Evolutionary conservation across 2,113 vertebrate species (phyloP), one percentile per base, ranked within the genome.

Genomic region (Opisthocomus hoazin): DNA sequence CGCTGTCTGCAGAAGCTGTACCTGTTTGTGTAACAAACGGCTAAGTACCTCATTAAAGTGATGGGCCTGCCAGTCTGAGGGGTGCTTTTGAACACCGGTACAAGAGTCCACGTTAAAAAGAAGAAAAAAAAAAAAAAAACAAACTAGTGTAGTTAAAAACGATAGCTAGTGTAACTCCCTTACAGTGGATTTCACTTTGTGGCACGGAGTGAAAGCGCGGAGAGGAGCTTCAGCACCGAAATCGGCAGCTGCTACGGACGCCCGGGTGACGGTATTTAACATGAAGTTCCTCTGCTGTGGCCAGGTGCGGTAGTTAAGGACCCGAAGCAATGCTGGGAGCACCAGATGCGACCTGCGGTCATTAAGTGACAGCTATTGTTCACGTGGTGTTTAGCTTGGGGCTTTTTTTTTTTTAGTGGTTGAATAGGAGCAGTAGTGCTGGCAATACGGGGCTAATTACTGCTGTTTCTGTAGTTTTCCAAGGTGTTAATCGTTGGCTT

Each of bases 351-450:
- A 64, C 45, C 12, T 68, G 29, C 71, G 73, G 39, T 76, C 58
- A 26, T 82, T 65, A 80, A 89, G 56, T 66, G 77, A 41, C 84
- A 61, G 80, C 68, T 77, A 64, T 16, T 88, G 63, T 93, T 97
- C 54, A n/a, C 16, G 0, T 29, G 26, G 6, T 78, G 39, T 58
- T 50, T 34, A 30, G 12, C 68, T 43, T 84, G 24, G 15, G 41
- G 48, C 7, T 12, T 23, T 46, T 56, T 65, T 37, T 27, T 21
- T 57, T n/a, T n/a, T n/a, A n/a, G n/a, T 87, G 18, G 12, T 74
- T 11, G 20, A 89, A 39, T 74, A 48, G 29, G 15, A 74, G 46
- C 50, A 57, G 50, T 86, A 57, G 20, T 22, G 30, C 29, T 24
- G 12, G 6, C n/a, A 50, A 3, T 41, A 20, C 27, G 39, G 3